Evolutionary conservation across 2,113 vertebrate genomes (phyloP).

Genomic region (Panthera uncia): DNA sequence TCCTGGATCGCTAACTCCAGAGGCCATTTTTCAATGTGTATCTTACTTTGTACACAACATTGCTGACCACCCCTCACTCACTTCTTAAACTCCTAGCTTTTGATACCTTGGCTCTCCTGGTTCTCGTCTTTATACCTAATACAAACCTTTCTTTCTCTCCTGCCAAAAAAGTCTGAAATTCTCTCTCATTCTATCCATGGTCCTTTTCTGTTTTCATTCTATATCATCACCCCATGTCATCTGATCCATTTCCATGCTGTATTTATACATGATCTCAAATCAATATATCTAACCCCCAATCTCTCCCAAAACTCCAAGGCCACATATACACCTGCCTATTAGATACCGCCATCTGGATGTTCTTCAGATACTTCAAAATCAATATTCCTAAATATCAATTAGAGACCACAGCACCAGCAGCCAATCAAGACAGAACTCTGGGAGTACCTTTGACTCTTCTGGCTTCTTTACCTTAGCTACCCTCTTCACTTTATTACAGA

Average conservation of each 20-base stretch:
- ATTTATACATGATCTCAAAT: neutral
- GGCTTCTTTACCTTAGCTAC: neutral
- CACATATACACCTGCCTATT: neutral
- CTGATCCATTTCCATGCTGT: neutral
- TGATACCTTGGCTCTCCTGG: neutral
- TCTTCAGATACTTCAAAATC: neutral
- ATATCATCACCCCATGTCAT: neutral
- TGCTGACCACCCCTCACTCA: neutral
- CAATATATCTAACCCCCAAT: neutral
- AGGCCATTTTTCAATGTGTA: neutral
- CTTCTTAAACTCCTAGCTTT: slow-evolving; percentile 11
- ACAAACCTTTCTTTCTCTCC: neutral
- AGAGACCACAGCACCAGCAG: neutral
- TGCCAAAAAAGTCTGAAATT: neutral
- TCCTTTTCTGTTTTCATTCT: neutral
- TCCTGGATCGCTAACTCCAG: neutral
- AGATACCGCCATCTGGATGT: neutral
- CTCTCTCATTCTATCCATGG: neutral
- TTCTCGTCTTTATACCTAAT: neutral
- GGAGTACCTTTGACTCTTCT: neutral
- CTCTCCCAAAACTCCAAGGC: neutral
- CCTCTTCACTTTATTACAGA: neutral
- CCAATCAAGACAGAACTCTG: neutral
- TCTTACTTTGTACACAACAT: neutral
- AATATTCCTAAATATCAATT: neutral